Percentiles rank a stretch among this genome's conserved stretches.
These are phyloP conservation scores for Protobothrops flavoviridis DNA, from an alignment of 2,113 vertebrate genomes.

Conservation along the genomic window DNA sequence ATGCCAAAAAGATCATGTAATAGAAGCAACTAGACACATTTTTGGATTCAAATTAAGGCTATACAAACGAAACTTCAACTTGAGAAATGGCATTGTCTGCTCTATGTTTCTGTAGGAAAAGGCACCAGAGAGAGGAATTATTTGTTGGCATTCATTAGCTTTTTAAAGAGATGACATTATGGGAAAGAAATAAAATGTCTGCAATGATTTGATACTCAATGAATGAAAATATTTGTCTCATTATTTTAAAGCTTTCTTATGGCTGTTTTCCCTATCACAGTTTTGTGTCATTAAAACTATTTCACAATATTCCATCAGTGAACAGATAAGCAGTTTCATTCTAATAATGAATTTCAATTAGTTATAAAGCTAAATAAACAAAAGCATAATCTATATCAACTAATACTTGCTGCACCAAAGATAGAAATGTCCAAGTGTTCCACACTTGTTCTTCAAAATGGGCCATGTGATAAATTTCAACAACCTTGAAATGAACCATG, in stretches of 20 bases:
- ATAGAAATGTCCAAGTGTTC: background rate
- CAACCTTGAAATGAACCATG: slow-evolving; percentile 22
- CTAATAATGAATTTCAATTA: slow-evolving; percentile 23
- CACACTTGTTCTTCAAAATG: background rate
- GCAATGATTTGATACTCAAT: background rate
- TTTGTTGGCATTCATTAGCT: background rate
- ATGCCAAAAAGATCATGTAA: background rate
- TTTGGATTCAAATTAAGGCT: background rate
- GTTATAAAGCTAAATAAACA: slow-evolving; percentile 36
- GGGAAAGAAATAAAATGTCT: background rate
- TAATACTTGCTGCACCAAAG: background rate
- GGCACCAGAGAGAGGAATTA: background rate
- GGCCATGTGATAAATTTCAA: background rate
- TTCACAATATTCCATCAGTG: background rate
- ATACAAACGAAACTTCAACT: background rate
- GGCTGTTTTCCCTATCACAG: background rate
- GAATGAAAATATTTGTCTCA: background rate
- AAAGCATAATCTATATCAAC: background rate
- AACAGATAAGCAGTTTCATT: background rate
- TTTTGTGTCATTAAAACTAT: background rate
- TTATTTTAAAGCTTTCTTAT: background rate
- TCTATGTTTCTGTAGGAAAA: background rate
- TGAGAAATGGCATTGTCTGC: background rate
- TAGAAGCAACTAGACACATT: background rate
- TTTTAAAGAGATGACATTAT: background rate